phyloP scores from a whole-genome alignment of 2,888 invertebrate genomes.

The Melitaea athalia region DNA sequence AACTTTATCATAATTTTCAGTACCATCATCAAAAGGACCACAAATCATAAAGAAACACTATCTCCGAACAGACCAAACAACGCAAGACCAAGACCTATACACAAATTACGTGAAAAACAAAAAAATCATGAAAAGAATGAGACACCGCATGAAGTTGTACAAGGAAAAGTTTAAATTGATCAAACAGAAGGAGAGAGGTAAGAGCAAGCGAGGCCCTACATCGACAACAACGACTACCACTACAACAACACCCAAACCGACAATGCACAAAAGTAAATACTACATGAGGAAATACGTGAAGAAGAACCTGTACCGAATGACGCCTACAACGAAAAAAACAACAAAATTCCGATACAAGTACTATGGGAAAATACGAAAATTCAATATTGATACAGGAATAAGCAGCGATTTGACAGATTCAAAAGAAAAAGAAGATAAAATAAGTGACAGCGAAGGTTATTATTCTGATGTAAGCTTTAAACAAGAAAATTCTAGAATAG shows the following conservation, averaged over 20 bases:
- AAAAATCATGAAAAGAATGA: constrained; percentile 26
- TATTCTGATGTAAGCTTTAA: constrained; percentile 16
- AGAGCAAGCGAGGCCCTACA: constrained; percentile 30
- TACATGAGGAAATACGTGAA: constrained; percentile 37
- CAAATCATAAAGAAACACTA: neutral
- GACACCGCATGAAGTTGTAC: constrained; percentile 27
- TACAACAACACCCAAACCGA: constrained; percentile 25
- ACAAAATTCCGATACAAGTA: constrained; percentile 31
- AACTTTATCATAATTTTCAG: neutral
- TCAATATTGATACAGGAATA: neutral
- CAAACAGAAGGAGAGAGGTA: constrained; percentile 22
- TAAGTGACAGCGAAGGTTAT: constrained; percentile 16
- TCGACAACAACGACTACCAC: constrained; percentile 29
- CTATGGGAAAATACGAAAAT: constrained; percentile 37
- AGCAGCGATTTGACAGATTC: neutral
- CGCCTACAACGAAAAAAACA: constrained; percentile 31
- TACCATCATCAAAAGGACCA: neutral
- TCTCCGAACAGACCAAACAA: neutral
- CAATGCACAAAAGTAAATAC: constrained; percentile 40
- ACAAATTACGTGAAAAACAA: constrained; percentile 32
- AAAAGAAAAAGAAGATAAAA: neutral
- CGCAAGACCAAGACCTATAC: constrained; percentile 10
- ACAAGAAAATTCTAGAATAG: neutral
- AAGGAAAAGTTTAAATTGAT: constrained; percentile 25
- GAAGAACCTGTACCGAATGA: constrained; percentile 35